These are phyloP conservation scores for Heliconius hortense DNA, from an alignment of 2,888 invertebrate genomes.

Conservation along the genomic window DNA sequence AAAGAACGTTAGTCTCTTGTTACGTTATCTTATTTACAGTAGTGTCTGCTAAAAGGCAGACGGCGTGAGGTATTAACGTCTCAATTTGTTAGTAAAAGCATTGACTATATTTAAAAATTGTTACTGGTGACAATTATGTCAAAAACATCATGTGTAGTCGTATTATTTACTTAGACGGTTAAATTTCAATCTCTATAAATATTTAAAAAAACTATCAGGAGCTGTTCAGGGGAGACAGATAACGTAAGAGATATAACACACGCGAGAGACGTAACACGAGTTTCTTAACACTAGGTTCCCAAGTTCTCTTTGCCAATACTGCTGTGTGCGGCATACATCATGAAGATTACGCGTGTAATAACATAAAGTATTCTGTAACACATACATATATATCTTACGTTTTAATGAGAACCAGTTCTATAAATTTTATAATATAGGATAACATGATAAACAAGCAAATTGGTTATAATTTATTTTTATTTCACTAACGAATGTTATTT, in stretches of 20 bases:
- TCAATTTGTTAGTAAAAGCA: not conserved
- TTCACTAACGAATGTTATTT: not conserved
- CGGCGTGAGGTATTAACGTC: conserved; percentile 16
- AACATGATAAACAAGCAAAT: not conserved
- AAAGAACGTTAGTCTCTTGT: not conserved
- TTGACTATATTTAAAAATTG: not conserved
- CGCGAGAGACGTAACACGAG: too few species aligned
- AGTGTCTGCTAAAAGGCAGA: not conserved
- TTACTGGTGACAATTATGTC: not conserved
- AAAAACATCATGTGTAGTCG: not conserved
- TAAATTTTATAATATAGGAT: too few species aligned
- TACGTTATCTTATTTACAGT: conserved; percentile 10
- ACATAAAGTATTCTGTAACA: too few species aligned
- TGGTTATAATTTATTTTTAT: not conserved
- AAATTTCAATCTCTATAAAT: not conserved
- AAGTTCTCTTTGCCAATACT: too few species aligned
- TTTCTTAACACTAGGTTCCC: too few species aligned
- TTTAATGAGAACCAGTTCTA: too few species aligned
- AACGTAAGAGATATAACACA: not conserved
- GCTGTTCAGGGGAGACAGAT: not conserved
- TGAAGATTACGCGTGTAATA: too few species aligned
- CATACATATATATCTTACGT: too few species aligned
- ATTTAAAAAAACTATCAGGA: not conserved
- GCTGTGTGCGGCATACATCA: too few species aligned
- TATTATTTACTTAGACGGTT: not conserved